Evolutionary conservation across 2,888 invertebrate genomes (phyloP), one percentile per base, ranked within the genome.

Genomic region (Hirudinaria manillensis): DNA sequence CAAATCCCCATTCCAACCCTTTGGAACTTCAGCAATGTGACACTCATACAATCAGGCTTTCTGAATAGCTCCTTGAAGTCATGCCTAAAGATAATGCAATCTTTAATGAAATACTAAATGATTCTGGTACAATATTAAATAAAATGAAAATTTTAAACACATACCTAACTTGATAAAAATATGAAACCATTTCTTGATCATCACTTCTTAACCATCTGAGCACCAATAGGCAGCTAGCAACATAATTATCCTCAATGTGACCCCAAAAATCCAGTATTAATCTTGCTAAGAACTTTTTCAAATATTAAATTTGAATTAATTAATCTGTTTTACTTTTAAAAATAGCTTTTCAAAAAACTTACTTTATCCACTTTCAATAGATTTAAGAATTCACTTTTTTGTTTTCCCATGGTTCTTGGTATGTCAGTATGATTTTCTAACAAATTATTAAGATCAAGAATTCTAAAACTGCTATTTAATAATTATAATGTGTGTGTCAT

Each of bases 231-330:
- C 61, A 61, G 24, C 61, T 61, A 10, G 24, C n/a, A 19, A 61
- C 61, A 61, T 61, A 61, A 61, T 61, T 24, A 27, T 61, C 61
- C n/a, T 61, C 61, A 27, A 61, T 61, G 61, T 29, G n/a, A 24
- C 24, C 13, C 61, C 61, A 61, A 29, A 16, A 61, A 29, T 61
- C 29, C 13, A 27, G 29, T 29, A n/a, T 24, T 29, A 61, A 27
- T 24, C 29, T 10, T 61, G 61, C 61, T 24, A 19, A 27, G 29
- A 7, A 24, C 61, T 61, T 27, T 27, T 61, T 61, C 1, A 61
- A 61, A 61, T 21, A 10, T 16, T 10, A 45, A 45, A 45, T 2
- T 45, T 10, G 45, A 45, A 45, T 10, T 45, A 10, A 45, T 45
- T 45, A 45, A 45, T n/a, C n/a, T n/a, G n/a, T n/a, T n/a, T n/a